phyloP scores from a whole-genome alignment of 2,888 invertebrate genomes.

The Neoscelio sp. region DNA sequence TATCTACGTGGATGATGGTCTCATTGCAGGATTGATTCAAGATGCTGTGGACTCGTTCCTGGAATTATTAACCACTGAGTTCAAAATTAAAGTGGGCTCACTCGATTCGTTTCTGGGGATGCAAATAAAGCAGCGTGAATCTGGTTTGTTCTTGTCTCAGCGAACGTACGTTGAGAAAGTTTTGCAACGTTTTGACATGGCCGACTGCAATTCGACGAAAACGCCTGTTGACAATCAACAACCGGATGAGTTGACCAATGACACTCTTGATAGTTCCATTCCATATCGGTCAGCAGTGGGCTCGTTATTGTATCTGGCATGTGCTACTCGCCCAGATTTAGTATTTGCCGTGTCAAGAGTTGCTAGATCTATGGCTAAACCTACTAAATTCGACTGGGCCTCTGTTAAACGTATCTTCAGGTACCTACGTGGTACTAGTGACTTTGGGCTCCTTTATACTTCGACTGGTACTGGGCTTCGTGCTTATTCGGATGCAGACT shows the following conservation, averaged over 20 bases:
- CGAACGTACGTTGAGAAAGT: conserved; percentile 58
- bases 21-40: conserved; percentile 17
- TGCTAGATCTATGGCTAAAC: conserved; percentile 60
- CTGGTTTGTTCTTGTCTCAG: conserved; percentile 62
- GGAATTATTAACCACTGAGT: conserved; percentile 4
- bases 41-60: conserved; percentile 27
- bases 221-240: conserved; percentile 60
- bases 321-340: conserved; percentile 63
- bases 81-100: conserved; percentile 18
- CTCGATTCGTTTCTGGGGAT: conserved; percentile 37
- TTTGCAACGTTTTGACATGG: conserved; percentile 52
- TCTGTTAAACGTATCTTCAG: no score
- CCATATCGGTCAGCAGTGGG: conserved; percentile 55
- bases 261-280: conserved; percentile 46
- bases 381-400: no score
- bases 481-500: no score
- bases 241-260: conserved; percentile 23
- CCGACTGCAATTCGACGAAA: conserved; percentile 51
- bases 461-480: no score
- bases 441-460: no score
- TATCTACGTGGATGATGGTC: conserved; percentile 58
- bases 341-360: conserved; percentile 65
- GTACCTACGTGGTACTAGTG: no score
- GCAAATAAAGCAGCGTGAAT: conserved; percentile 42
- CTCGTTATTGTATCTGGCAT: conserved; percentile 56